These are phyloP conservation scores for Hyaena hyaena DNA, from an alignment of 2,113 vertebrate genomes.

Conservation along the genomic window DNA sequence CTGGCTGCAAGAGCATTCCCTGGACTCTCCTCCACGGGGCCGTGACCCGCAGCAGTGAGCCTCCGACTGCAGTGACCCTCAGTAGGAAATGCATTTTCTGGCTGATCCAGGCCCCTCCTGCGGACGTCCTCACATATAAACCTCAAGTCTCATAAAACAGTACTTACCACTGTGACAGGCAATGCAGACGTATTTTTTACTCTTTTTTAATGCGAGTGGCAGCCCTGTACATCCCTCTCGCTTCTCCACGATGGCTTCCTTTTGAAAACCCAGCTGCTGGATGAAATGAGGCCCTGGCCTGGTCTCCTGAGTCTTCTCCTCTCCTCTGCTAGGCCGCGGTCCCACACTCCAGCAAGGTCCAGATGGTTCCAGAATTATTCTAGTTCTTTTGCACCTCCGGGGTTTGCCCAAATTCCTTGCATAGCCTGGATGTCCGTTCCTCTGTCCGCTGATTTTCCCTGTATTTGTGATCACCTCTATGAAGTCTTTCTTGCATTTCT, in stretches of 20 bases:
- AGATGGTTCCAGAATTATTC: accelerated
- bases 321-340: accelerated
- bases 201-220: too few relatives aligned
- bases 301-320: accelerated
- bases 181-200: accelerated
- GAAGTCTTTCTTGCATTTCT: neutral
- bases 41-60: neutral
- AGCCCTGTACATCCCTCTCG: neutral
- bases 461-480: accelerated
- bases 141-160: neutral
- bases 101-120: neutral
- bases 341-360: accelerated
- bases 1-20: neutral
- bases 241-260: accelerated
- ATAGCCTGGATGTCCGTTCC: neutral
- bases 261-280: neutral
- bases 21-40: neutral
- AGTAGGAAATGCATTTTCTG: accelerated
- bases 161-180: accelerated
- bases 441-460: neutral
- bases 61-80: accelerated
- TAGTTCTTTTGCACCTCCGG: accelerated
- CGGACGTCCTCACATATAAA: accelerated
- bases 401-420: neutral
- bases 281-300: neutral